These are phyloP conservation scores for Panagrolaimus sp. DNA, from an alignment of 1,140 invertebrate species.

Conservation along the genomic window DNA sequence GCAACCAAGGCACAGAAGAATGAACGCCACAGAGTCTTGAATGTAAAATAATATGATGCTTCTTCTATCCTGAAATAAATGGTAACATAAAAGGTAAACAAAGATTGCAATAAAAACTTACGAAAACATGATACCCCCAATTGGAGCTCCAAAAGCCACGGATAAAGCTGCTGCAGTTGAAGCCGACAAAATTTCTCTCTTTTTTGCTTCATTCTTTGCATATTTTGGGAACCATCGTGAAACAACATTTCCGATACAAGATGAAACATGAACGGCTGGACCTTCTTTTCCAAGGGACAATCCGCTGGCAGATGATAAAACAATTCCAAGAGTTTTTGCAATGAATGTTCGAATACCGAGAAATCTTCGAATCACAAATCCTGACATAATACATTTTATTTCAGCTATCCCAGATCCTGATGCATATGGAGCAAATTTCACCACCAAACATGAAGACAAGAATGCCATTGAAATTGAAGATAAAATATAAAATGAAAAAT, in stretches of 20 bases:
- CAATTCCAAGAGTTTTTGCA: constrained; percentile 75
- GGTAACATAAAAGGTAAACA: constrained; percentile 56
- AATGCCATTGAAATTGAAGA: constrained; percentile 65
- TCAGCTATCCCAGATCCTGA: constrained; percentile 96
- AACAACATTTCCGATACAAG: constrained; percentile 83
- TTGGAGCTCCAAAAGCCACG: constrained; percentile 96
- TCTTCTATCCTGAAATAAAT: constrained; percentile 79
- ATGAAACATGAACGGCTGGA: constrained; percentile 95
- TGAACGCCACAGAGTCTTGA: constrained; percentile 97
- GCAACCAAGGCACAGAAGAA: constrained; percentile 98
- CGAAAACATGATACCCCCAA: constrained; percentile 82
- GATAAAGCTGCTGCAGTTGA: constrained; percentile 96
- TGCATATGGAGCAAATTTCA: constrained; percentile 92
- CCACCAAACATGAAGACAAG: constrained; percentile 85
- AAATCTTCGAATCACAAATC: constrained; percentile 97
- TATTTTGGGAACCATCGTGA: constrained; percentile 99
- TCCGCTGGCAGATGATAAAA: constrained; percentile 57
- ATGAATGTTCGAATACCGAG: constrained; percentile 97
- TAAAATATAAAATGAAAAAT: constrained; percentile 94
- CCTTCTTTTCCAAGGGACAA: constrained; percentile 96
- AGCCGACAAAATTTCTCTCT: constrained; percentile 94
- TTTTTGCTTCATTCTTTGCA: constrained; percentile 96
- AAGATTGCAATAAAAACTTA: neutral
- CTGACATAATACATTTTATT: constrained; percentile 98
- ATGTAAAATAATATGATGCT: constrained; percentile 97